phyloP scores from a whole-genome alignment of 2,113 vertebrate species.

The Morphnarchus princeps region DNA sequence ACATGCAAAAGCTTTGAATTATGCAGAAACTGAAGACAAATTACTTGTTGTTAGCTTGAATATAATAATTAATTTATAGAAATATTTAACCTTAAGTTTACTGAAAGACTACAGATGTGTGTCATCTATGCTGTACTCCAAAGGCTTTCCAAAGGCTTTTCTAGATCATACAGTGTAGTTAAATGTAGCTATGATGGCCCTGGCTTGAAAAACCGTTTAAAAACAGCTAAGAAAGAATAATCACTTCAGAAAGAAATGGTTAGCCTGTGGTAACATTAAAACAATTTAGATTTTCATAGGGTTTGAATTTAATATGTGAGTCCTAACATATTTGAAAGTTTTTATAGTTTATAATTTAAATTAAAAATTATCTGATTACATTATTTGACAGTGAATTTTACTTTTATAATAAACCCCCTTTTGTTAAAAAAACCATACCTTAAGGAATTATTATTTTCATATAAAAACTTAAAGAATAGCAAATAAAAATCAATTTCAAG shows the following conservation, averaged over 20 bases:
- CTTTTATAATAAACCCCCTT: not conserved
- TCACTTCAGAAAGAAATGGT: not conserved
- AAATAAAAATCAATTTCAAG: not conserved
- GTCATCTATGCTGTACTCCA: not conserved
- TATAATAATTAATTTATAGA: constrained; percentile 46
- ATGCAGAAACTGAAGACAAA: constrained; percentile 32
- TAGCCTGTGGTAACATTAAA: not conserved
- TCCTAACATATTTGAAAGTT: not conserved
- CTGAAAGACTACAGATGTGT: not conserved
- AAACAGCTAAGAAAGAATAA: not conserved
- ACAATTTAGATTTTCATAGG: not conserved
- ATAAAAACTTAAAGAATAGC: not conserved
- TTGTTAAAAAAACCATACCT: not conserved
- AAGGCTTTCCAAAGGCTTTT: not conserved
- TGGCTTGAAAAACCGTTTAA: not conserved
- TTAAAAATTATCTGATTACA: not conserved
- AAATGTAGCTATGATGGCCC: not conserved
- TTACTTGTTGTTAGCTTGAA: not conserved
- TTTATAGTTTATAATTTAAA: not conserved
- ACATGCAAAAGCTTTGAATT: not conserved
- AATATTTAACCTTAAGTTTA: not conserved
- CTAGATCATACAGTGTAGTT: not conserved
- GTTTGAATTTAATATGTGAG: not conserved
- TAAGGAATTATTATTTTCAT: not conserved
- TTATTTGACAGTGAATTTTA: not conserved